Evolutionary conservation across 2,797 vertebrate species (phyloP).

Genomic region (Cheracebus regulus): DNA sequence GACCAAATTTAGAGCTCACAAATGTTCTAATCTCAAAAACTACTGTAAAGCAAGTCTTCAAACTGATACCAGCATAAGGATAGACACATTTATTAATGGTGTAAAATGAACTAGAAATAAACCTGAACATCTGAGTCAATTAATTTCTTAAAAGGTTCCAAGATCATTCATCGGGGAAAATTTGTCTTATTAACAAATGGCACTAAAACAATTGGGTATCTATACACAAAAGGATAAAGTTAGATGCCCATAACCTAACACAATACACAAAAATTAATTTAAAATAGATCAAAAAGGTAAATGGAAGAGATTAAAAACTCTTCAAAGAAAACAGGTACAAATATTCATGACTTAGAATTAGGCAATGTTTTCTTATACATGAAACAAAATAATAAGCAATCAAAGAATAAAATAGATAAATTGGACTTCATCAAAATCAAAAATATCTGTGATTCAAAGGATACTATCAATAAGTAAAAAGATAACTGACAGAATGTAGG

Average conservation of each 20-base stretch:
- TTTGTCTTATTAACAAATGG: neutral
- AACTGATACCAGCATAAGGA: neutral
- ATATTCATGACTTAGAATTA: neutral
- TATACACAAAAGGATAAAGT: neutral
- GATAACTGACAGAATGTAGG: neutral
- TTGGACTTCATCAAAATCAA: neutral
- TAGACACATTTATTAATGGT: neutral
- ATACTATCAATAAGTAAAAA: neutral
- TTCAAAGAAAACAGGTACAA: neutral
- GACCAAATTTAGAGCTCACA: neutral
- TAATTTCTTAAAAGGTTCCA: neutral
- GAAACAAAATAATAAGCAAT: neutral
- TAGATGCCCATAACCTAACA: neutral
- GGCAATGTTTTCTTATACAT: neutral
- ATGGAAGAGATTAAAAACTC: neutral
- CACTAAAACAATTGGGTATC: neutral
- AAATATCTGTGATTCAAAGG: neutral
- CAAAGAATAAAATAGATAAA: neutral
- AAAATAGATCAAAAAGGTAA: neutral
- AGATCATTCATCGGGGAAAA: neutral
- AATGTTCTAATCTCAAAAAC: neutral
- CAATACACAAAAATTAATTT: neutral
- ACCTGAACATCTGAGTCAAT: neutral
- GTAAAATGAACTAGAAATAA: neutral
- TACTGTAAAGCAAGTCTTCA: neutral